Conservation (phyloP, 2,888 invertebrate species). For the Pimpla rufipes region DNA sequence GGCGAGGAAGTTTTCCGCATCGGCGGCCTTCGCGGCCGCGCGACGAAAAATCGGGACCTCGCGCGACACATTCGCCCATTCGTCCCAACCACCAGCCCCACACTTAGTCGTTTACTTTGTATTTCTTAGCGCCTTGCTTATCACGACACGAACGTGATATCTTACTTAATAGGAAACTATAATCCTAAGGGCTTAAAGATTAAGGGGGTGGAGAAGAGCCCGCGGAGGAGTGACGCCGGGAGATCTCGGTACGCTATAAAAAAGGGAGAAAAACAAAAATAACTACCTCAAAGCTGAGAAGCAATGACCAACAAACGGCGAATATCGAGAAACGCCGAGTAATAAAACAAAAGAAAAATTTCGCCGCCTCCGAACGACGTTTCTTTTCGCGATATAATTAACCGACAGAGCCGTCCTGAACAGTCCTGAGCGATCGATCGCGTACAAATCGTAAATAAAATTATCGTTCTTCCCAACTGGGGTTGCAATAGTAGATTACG, state of each 20-base stretch:
- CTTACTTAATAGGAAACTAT: background rate
- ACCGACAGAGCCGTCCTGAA: background rate
- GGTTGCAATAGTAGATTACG: slow-evolving; percentile 8
- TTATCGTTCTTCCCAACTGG: slow-evolving; percentile 11
- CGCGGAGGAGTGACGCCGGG: slow-evolving; percentile 30
- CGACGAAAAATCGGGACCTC: slow-evolving; percentile 1
- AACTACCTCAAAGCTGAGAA: slow-evolving; percentile 44
- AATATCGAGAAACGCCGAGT: no score
- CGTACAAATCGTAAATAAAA: slow-evolving; percentile 39
- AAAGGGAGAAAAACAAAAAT: slow-evolving; percentile 2
- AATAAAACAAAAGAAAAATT: no score
- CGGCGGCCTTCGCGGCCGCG: background rate
- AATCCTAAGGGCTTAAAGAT: slow-evolving; percentile 11
- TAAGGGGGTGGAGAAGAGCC: slow-evolving; percentile 11
- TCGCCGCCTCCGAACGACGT: no score
- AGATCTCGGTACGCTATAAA: slow-evolving; percentile 32
- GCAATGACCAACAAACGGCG: background rate
- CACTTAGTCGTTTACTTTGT: slow-evolving; percentile 41
- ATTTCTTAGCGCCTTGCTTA: slow-evolving; percentile 9
- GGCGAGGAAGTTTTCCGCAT: background rate
- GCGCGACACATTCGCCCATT: slow-evolving; percentile 30
- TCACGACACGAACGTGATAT: slow-evolving; percentile 14
- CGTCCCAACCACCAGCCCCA: slow-evolving; percentile 8
- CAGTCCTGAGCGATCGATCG: slow-evolving; percentile 11
- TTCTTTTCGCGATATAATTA: background rate